These are phyloP conservation scores for Melanotus villosus DNA, from an alignment of 2,888 invertebrate genomes.

Conservation along the genomic window DNA sequence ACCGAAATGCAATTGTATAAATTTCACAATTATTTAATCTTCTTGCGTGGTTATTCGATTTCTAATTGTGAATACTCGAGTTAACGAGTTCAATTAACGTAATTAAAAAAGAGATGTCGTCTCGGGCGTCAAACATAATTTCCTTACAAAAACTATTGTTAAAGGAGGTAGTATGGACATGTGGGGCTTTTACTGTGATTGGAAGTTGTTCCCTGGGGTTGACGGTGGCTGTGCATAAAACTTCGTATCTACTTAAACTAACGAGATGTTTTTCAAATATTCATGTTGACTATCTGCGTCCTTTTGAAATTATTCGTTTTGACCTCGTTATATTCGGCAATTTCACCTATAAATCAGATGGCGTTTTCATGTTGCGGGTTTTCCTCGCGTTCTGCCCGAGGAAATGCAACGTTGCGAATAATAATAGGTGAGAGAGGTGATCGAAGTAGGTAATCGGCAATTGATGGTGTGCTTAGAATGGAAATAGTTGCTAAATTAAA, in stretches of 20 bases:
- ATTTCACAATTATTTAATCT: no score
- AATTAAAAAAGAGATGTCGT: neutral
- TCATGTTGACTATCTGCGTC: slow-evolving; percentile 15
- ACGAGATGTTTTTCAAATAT: slow-evolving; percentile 26
- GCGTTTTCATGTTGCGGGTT: slow-evolving; percentile 1
- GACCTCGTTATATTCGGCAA: slow-evolving; percentile 9
- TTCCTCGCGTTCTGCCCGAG: neutral
- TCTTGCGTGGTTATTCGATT: no score
- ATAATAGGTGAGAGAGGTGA: neutral
- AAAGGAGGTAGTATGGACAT: neutral
- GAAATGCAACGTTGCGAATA: slow-evolving; percentile 20
- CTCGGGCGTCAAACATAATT: neutral
- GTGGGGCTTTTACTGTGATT: slow-evolving; percentile 40
- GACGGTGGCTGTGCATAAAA: slow-evolving; percentile 17
- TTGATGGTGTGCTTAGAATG: neutral
- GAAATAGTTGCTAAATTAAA: neutral
- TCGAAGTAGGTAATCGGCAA: slow-evolving; percentile 4
- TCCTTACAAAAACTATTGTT: slow-evolving; percentile 5
- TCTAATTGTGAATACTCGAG: no score
- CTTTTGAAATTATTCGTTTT: slow-evolving; percentile 9
- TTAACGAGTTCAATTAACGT: no score
- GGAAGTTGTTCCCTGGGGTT: slow-evolving; percentile 20
- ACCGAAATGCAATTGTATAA: no score
- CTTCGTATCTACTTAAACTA: slow-evolving; percentile 27
- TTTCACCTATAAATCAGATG: slow-evolving; percentile 18